phyloP scores from a whole-genome alignment of 2,888 invertebrate genomes.

The Aphodius sticticus region DNA sequence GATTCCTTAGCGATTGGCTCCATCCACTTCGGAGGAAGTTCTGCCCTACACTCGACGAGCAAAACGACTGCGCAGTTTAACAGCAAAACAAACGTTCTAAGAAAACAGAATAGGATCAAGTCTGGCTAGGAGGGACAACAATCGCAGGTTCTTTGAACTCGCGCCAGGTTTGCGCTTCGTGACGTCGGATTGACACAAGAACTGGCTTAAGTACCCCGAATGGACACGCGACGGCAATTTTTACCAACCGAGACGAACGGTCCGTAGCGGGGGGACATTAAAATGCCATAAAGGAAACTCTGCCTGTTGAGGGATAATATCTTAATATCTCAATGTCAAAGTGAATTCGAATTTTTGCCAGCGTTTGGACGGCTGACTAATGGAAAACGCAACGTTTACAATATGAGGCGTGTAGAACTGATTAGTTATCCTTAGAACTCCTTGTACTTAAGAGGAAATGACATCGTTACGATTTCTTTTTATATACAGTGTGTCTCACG shows the following conservation, averaged over 20 bases:
- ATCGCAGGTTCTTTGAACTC: slow-evolving; percentile 46
- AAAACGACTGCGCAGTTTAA: slow-evolving; percentile 35
- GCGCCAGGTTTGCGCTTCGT: slow-evolving; percentile 42
- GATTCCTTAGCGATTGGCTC: slow-evolving; percentile 4
- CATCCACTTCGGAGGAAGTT: not conserved
- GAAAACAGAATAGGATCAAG: slow-evolving; percentile 35
- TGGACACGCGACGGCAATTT: not conserved
- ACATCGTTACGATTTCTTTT: not conserved
- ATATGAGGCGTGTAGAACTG: not conserved
- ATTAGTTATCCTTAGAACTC: not conserved
- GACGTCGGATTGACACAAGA: slow-evolving; percentile 28
- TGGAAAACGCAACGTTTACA: not conserved
- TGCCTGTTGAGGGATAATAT: not conserved
- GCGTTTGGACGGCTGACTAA: not conserved
- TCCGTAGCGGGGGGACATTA: not conserved
- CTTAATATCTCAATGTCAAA: slow-evolving; percentile 4
- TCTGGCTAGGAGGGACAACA: slow-evolving; percentile 35
- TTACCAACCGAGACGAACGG: not conserved
- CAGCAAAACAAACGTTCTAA: slow-evolving; percentile 36
- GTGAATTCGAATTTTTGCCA: not conserved
- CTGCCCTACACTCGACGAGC: slow-evolving; percentile 12
- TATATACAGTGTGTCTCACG: not conserved
- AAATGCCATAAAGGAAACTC: not conserved
- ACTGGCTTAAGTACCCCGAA: not conserved
- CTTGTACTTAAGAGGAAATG: not conserved